Evolutionary conservation across 2,888 invertebrate species (phyloP).

Genomic region (Notodromas monacha): DNA sequence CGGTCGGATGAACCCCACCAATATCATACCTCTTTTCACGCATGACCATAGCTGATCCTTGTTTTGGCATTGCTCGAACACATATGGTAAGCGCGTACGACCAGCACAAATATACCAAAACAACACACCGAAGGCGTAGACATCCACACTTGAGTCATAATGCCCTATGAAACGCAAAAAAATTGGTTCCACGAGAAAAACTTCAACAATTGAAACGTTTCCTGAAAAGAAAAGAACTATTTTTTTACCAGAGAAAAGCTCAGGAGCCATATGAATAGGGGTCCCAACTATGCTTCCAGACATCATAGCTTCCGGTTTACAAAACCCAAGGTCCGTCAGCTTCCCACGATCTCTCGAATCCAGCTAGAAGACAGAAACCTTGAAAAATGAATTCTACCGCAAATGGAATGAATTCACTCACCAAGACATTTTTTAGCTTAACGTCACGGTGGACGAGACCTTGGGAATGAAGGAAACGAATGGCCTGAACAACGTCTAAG

Average conservation of each 20-base stretch:
- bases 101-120: slow-evolving; percentile 72
- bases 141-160: slow-evolving; percentile 50
- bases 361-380: slow-evolving; percentile 18
- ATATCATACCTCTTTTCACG: slow-evolving; percentile 40
- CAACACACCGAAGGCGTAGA: slow-evolving; percentile 59
- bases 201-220: neutral
- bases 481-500: slow-evolving; percentile 50
- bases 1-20: too few species aligned
- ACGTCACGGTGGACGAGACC: slow-evolving; percentile 62
- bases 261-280: slow-evolving; percentile 72
- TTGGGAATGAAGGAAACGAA: slow-evolving; percentile 54
- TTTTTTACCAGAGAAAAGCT: slow-evolving; percentile 31
- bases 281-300: slow-evolving; percentile 59
- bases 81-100: slow-evolving; percentile 35
- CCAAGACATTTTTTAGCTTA: slow-evolving; percentile 56
- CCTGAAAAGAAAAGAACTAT: neutral
- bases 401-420: slow-evolving; percentile 16
- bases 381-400: neutral
- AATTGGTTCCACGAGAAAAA: neutral
- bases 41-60: slow-evolving; percentile 57
- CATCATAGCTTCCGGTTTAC: slow-evolving; percentile 61
- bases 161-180: slow-evolving; percentile 14
- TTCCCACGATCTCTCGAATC: slow-evolving; percentile 37
- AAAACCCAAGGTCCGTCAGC: slow-evolving; percentile 58
- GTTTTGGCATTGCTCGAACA: slow-evolving; percentile 47